Evolutionary conservation across 2,888 invertebrate species (phyloP).

Genomic region (Alloplasta piceator): DNA sequence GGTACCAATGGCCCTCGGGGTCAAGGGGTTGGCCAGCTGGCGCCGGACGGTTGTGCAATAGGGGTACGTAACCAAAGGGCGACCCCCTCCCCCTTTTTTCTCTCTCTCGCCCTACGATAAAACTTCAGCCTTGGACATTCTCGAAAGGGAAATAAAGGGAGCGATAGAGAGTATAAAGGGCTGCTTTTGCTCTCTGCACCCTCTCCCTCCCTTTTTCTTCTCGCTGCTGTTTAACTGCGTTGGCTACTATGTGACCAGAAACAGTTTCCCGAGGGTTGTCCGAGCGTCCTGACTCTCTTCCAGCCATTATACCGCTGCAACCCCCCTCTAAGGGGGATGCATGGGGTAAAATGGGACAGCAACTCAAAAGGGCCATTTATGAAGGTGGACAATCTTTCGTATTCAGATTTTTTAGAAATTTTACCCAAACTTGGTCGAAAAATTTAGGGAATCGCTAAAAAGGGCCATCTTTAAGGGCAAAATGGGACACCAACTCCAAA

Average conservation of each 20-base stretch:
- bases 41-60: constrained; percentile 82
- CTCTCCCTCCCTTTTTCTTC: constrained; percentile 28
- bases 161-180: constrained; percentile 25
- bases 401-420: no score
- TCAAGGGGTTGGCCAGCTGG: constrained; percentile 83
- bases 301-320: constrained; percentile 51
- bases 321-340: constrained; percentile 38
- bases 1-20: constrained; percentile 67
- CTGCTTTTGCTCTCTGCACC: constrained; percentile 35
- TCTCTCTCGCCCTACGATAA: background rate
- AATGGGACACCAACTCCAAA: no score
- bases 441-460: no score
- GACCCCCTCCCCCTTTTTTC: constrained; percentile 46
- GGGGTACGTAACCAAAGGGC: constrained; percentile 18
- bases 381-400: no score
- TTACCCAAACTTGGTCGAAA: no score
- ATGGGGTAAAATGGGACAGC: background rate
- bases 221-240: background rate
- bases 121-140: constrained; percentile 19
- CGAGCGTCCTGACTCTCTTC: constrained; percentile 46
- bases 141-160: constrained; percentile 30
- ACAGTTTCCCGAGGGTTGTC: constrained; percentile 46
- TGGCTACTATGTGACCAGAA: background rate
- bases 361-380: no score
- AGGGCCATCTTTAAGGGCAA: no score